A percentile compares a stretch with the other conserved stretches of the same genome.
Conservation (phyloP, 2,113 vertebrate species). For the Odocoileus virginianus region DNA sequence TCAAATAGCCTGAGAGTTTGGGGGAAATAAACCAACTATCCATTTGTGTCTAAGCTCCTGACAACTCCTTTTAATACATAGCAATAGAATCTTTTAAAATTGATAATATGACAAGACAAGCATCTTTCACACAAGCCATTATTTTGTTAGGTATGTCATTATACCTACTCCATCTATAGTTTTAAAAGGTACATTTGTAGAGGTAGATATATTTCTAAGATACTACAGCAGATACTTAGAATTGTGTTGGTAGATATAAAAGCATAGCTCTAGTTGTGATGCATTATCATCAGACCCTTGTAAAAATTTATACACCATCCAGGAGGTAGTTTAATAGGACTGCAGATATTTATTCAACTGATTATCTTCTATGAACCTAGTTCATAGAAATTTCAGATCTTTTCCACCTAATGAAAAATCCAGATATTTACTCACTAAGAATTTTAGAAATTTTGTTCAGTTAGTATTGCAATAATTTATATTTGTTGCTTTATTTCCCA, state of each 20-base stretch:
- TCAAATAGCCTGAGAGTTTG: neutral
- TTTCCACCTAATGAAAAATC: neutral
- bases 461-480: neutral
- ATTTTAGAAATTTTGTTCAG: neutral
- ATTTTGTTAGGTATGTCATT: neutral
- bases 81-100: neutral
- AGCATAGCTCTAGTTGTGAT: neutral
- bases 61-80: neutral
- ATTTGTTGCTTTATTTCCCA: neutral
- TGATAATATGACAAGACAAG: neutral
- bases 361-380: neutral
- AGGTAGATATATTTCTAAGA: neutral
- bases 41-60: neutral
- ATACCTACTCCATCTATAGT: neutral
- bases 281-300: accelerated
- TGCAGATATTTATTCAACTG: neutral
- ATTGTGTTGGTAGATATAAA: neutral
- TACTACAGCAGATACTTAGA: neutral
- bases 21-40: neutral
- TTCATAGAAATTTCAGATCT: neutral
- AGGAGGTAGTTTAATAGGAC: neutral
- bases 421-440: neutral
- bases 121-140: neutral
- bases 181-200: neutral
- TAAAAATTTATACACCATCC: neutral